Percentiles rank a stretch among this genome's conserved stretches.
phyloP scores from a whole-genome alignment of 2,113 vertebrate genomes.

The Scalopus aquaticus region DNA sequence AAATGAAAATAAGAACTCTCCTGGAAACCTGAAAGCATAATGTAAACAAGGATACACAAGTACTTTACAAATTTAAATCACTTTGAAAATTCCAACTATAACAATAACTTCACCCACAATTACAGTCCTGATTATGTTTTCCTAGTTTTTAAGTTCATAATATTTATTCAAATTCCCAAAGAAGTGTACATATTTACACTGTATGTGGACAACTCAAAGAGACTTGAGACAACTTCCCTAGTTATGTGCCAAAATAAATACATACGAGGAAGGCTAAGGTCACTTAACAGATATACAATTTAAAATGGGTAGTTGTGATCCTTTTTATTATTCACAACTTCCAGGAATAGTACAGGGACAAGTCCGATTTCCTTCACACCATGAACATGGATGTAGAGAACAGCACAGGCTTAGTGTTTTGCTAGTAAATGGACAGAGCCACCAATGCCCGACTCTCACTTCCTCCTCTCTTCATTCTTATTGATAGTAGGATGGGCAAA shows the following conservation, averaged over 20 bases:
- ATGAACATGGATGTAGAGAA: background rate
- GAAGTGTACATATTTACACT: background rate
- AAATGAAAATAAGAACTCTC: constrained; percentile 3
- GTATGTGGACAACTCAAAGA: background rate
- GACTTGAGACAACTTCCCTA: background rate
- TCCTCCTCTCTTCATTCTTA: background rate
- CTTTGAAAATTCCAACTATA: background rate
- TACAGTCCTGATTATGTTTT: background rate
- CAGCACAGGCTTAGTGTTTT: background rate
- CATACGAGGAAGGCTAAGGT: background rate
- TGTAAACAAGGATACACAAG: background rate
- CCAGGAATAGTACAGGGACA: background rate
- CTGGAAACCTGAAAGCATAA: background rate
- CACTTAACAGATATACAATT: background rate
- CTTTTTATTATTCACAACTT: background rate
- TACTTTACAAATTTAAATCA: constrained; percentile 26
- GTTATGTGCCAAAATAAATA: constrained; percentile 31
- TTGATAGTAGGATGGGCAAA: background rate
- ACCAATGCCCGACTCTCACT: background rate
- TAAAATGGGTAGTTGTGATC: background rate
- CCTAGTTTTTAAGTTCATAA: background rate
- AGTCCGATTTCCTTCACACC: background rate
- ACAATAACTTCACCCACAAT: background rate
- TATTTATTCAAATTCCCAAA: background rate
- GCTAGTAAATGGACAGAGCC: background rate